Base-by-base conservation (phyloP, 1,140 invertebrate species). In the Pomphorhynchus laevis region DNA sequence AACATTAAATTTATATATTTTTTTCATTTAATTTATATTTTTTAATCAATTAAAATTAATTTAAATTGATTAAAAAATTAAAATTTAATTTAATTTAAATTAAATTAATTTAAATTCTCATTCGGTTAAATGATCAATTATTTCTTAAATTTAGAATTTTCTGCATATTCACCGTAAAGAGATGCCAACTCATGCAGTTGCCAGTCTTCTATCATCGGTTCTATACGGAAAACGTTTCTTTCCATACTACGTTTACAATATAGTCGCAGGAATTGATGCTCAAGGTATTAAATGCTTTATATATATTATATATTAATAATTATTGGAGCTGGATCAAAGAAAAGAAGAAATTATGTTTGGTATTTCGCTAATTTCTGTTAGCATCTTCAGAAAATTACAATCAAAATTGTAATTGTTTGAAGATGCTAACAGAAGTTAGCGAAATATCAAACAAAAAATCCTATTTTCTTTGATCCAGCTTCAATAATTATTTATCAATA, bases 151-250 rank as follows among this genome's bases (percentile, higher is more conserved):
- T 22, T 62, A 86, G 67, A 77, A 82, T 67, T 98, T 91, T 50
- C 64, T 72, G 45, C 75, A 93, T 55, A 75, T 89, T 41, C 82
- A 95, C 57, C 69, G 79, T 48, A 80, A 79, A 53, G 62, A 67
- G 3, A 93, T 95, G 76, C 64, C 70, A 3, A 82, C 82, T 1
- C 64, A 69, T 43, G 79, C 86, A 9, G 65, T 76, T 12, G 75
- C 84, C 12, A 79, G 91, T 57, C 72, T 95, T 69, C 55, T 95
- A 1, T 79, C 84, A 0, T 84, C 73, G 5, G 72, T 86, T 64
- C 60, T 98, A 42, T 98, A 98, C 53, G 72, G 80, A 49, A 77
- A 79, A 48, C 65, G 89, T 44, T 95, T 98, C 55, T 98, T 98
- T 56, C 89, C 89, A 1, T 95, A 91, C 53, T 98, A 95, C 54